Percentiles rank a stretch among this genome's conserved stretches.
Conservation (phyloP, 2,113 vertebrate genomes). For the Melanerpes aurifrons region DNA sequence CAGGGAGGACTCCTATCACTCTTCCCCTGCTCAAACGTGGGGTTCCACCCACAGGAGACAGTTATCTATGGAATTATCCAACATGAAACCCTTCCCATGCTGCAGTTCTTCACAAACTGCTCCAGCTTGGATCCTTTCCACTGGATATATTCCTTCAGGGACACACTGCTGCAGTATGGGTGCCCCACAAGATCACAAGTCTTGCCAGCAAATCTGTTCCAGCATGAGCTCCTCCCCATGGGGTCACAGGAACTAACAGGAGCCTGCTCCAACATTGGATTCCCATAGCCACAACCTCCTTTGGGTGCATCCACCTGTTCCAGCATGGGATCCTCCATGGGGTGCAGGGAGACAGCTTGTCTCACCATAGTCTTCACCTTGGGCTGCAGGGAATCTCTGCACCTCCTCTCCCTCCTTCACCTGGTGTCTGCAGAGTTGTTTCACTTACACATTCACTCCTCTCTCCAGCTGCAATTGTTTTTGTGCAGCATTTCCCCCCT, state of each 20-base stretch:
- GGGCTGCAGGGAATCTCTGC: background rate
- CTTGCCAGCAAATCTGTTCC: background rate
- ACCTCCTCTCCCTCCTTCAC: background rate
- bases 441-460: background rate
- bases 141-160: too few species aligned
- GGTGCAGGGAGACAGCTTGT: background rate
- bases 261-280: too few species aligned
- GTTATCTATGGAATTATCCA: background rate
- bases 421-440: background rate
- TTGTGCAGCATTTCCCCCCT: background rate
- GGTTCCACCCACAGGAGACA: background rate
- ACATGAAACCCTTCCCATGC: background rate
- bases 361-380: background rate
- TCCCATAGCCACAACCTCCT: too few species aligned
- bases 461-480: background rate
- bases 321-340: too few species aligned
- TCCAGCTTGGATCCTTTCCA: background rate
- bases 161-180: background rate
- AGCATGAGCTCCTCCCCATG: fast-evolving
- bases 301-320: too few species aligned
- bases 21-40: fast-evolving
- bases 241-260: background rate
- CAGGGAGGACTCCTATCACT: background rate
- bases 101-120: background rate
- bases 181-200: background rate